Evolutionary conservation across 2,888 invertebrate genomes (phyloP).

Genomic region (Caenorhabditis sp.): DNA sequence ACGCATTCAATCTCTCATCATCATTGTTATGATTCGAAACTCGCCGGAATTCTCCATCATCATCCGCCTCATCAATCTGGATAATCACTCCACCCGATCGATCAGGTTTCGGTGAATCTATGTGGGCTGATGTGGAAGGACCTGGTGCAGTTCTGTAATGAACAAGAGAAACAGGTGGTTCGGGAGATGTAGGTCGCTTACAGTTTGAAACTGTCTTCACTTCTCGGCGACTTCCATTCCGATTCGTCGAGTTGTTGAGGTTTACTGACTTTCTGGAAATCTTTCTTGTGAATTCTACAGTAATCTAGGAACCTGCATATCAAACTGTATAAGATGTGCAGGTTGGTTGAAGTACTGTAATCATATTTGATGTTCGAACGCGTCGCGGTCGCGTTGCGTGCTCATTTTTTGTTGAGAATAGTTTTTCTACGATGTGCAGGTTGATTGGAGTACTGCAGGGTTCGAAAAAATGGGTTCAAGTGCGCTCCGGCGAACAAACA

Average conservation of each 20-base stretch:
- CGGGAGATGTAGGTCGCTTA: too few species aligned
- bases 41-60: too few species aligned
- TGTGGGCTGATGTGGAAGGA: background rate
- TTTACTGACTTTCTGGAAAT: conserved; percentile 33
- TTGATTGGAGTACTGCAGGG: too few species aligned
- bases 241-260: conserved; percentile 15
- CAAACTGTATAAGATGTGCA: too few species aligned
- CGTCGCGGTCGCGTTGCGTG: too few species aligned
- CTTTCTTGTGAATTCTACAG: background rate
- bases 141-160: background rate
- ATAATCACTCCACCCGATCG: conserved; percentile 18
- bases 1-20: background rate
- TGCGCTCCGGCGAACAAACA: too few species aligned
- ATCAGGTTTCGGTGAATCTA: conserved; percentile 1
- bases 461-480: too few species aligned
- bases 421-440: too few species aligned
- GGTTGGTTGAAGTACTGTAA: too few species aligned
- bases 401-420: too few species aligned
- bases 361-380: too few species aligned
- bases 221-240: conserved; percentile 29
- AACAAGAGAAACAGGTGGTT: background rate
- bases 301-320: too few species aligned
- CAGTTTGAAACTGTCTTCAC: conserved; percentile 35
- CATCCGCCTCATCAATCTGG: conserved; percentile 35
- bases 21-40: background rate